phyloP scores from a whole-genome alignment of 2,797 vertebrate species.

The Tapera naevia region DNA sequence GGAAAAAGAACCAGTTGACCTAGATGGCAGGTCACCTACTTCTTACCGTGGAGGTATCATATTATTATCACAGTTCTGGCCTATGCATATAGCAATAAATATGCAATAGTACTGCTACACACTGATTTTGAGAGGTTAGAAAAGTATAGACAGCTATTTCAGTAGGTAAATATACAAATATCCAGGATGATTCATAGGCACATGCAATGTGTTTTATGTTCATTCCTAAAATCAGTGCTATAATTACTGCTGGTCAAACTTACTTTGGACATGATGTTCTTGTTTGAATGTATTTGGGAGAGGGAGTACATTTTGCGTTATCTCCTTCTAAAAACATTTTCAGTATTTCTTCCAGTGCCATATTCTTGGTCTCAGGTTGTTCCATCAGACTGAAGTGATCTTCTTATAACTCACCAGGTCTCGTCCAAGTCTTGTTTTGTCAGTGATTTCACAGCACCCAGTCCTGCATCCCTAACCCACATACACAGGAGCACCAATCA shows the following conservation, averaged over 20 bases:
- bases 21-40: not conserved
- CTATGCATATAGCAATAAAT: accelerated
- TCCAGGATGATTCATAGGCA: not conserved
- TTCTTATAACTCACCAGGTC: not conserved
- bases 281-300: not conserved
- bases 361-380: not conserved
- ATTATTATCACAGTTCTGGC: not conserved
- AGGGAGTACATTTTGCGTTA: not conserved
- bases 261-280: not conserved
- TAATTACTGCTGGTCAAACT: not conserved
- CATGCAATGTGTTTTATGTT: not conserved
- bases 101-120: accelerated
- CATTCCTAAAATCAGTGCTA: not conserved
- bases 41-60: not conserved
- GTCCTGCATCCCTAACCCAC: not conserved
- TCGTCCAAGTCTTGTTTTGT: not conserved
- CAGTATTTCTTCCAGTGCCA: not conserved
- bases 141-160: not conserved
- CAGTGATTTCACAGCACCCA: not conserved
- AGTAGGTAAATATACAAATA: not conserved
- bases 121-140: not conserved
- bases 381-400: not conserved
- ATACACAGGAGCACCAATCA: accelerated
- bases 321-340: not conserved
- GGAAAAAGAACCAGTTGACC: not conserved